Evolutionary conservation across 2,113 vertebrate species (phyloP), one percentile per base, ranked within the genome.

Genomic region (Lepidothrix coronata): DNA sequence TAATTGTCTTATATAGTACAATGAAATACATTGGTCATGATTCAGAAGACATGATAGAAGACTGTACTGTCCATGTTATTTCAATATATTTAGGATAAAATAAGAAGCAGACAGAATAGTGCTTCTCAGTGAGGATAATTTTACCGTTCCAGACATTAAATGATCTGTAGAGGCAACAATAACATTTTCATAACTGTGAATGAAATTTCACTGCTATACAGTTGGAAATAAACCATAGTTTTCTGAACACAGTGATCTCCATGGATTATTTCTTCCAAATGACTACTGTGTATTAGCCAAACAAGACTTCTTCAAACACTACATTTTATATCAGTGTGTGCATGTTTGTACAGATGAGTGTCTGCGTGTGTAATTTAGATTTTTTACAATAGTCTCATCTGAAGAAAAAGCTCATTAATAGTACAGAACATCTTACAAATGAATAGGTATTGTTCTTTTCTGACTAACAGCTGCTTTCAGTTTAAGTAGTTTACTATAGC

Each of bases 401-500:
- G 78, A 96, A 85, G 89, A 91, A 96, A 96, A 97, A 68, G 9
- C 37, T 78, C 77, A 71, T 95, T 95, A 93, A 94, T 93, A 80
- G 8, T 88, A 84, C 43, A 88, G 65, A 92, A 85, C 55, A 95
- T 96, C 92, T 97, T 96, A 97, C 76, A 96, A 96, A 96, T 85
- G 88, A 95, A 96, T 89, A 61, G 67, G 49, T 84, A 97, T 96
- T 97, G 83, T 92, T 85, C 30, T 44, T 96, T 96, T 92, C 61
- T 89, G 65, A 51, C 73, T 93, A 97, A 95, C 97, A 98, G 97
- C 96, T 98, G 98, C 87, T 98, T 98, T 97, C 88, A 93, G 92
- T 98, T 98, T 98, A 96, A 98, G 95, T 91, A 96, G 89, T 97
- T 97, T 98, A 95, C 62, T 97, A 70, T 91, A 92, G 78, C 90